Evolutionary conservation across 2,113 vertebrate species (phyloP).

Genomic region (Sinocyclocheilus anshuiensis): DNA sequence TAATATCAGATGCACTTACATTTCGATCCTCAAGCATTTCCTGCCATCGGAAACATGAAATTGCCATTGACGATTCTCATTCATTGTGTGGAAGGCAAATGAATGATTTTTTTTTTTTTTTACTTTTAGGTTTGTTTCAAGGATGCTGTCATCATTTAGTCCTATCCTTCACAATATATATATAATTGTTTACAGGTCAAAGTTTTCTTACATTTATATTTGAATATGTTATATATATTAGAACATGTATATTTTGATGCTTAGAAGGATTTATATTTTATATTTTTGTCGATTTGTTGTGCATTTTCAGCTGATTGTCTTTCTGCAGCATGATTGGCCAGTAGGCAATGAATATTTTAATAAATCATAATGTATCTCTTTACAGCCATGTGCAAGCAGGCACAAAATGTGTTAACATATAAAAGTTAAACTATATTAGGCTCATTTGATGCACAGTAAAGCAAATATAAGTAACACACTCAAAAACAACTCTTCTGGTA

Average conservation of each 20-base stretch:
- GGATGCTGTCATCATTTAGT: not conserved
- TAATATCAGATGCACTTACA: not conserved
- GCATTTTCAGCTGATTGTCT: not conserved
- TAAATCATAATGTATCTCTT: not conserved
- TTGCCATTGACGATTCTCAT: not conserved
- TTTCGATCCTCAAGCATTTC: not conserved
- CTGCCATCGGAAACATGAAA: not conserved
- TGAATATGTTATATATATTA: not conserved
- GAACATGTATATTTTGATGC: not conserved
- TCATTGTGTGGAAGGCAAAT: conserved; percentile 26
- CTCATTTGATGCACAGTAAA: not conserved
- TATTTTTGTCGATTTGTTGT: not conserved
- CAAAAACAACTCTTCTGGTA: not conserved
- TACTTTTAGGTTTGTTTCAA: conserved; percentile 1
- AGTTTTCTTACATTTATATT: conserved; percentile 1
- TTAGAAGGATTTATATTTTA: not conserved
- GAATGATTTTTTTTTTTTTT: not conserved
- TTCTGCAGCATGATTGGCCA: not conserved
- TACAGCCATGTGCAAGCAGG: not conserved
- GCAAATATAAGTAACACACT: too few relatives aligned
- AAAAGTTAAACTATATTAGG: not conserved
- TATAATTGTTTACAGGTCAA: not conserved
- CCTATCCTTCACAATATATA: not conserved
- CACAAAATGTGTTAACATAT: not conserved
- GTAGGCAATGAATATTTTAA: too few relatives aligned